These are phyloP conservation scores for Neoascia interrupta DNA, from an alignment of 2,888 invertebrate genomes.

Conservation along the genomic window DNA sequence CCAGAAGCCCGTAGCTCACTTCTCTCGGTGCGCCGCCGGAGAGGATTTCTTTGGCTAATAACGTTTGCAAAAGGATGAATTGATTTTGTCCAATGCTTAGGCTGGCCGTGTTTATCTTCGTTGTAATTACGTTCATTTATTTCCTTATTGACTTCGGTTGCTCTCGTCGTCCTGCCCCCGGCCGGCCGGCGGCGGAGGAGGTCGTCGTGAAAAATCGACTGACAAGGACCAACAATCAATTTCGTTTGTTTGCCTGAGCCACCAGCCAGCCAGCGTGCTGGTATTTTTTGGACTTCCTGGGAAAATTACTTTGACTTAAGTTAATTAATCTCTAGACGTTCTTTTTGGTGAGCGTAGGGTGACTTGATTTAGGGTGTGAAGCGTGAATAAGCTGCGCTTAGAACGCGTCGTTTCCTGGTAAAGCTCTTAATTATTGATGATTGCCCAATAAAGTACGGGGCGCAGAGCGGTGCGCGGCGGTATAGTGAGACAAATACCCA, in stretches of 20 bases:
- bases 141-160: constrained; percentile 71
- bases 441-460: neutral
- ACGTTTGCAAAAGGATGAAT: constrained; percentile 68
- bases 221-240: constrained; percentile 71
- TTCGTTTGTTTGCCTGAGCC: constrained; percentile 60
- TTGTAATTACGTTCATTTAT: constrained; percentile 73
- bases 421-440: constrained; percentile 60
- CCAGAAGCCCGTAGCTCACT: no score
- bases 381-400: constrained; percentile 62
- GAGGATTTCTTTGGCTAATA: constrained; percentile 59
- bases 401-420: constrained; percentile 22
- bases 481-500: no score
- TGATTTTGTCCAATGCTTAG: constrained; percentile 67
- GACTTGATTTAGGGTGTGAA: constrained; percentile 38
- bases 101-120: constrained; percentile 72
- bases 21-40: no score
- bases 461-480: no score
- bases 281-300: constrained; percentile 51
- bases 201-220: constrained; percentile 71
- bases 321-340: constrained; percentile 77
- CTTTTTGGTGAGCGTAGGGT: constrained; percentile 20
- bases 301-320: constrained; percentile 78
- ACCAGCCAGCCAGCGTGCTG: constrained; percentile 35
- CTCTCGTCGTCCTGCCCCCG: constrained; percentile 8
- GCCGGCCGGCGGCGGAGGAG: constrained; percentile 3